phyloP scores from a whole-genome alignment of 2,797 vertebrate genomes.

The Lithobates pipiens region DNA sequence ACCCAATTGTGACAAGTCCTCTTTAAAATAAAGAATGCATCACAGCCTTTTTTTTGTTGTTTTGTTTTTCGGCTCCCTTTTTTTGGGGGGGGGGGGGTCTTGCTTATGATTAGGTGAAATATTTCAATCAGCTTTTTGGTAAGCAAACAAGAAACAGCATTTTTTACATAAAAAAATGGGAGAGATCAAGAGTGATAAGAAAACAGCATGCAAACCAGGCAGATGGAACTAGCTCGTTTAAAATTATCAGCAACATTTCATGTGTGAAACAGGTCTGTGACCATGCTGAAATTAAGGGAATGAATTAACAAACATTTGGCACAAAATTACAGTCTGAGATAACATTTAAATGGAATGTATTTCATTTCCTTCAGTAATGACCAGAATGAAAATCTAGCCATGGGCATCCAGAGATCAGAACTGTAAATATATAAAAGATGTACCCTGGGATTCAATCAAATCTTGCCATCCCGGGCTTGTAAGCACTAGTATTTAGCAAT shows the following conservation, averaged over 20 bases:
- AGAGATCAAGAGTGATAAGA: slow-evolving; percentile 35
- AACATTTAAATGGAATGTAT: slow-evolving; percentile 35
- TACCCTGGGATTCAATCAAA: not conserved
- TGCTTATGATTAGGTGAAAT: not conserved
- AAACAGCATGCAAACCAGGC: slow-evolving; percentile 14
- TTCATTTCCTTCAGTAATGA: not conserved
- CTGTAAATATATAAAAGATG: not conserved
- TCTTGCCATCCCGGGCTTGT: too few relatives aligned
- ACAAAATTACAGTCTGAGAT: slow-evolving; percentile 5
- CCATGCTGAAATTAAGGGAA: slow-evolving; percentile 37
- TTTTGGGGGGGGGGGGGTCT: too few relatives aligned
- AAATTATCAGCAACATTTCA: slow-evolving; percentile 40
- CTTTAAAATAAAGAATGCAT: not conserved
- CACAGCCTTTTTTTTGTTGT: not conserved
- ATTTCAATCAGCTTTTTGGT: not conserved
- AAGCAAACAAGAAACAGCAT: slow-evolving; percentile 19
- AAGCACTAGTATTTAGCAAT: not conserved
- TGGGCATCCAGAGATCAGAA: not conserved
- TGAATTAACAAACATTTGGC: slow-evolving; percentile 38
- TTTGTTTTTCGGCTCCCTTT: not conserved
- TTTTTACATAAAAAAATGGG: slow-evolving; percentile 1
- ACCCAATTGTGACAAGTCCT: too few relatives aligned
- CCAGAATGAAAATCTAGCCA: slow-evolving; percentile 18
- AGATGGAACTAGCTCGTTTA: slow-evolving; percentile 52
- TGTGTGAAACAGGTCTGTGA: slow-evolving; percentile 46